Evolutionary conservation across 1,140 invertebrate species (phyloP).

Genomic region (Hestina assimilis): DNA sequence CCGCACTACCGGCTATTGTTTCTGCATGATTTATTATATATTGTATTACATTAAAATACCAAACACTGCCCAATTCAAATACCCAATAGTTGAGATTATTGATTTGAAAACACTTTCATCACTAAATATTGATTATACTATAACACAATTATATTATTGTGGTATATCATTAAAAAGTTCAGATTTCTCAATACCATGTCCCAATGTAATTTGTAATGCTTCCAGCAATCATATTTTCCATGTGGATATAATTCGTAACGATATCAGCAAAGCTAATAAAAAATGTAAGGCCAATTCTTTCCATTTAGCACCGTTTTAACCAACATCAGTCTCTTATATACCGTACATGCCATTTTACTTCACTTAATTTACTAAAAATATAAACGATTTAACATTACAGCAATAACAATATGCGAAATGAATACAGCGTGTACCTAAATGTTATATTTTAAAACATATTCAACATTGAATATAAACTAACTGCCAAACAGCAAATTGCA

Average conservation of each 20-base stretch:
- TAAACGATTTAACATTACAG: not conserved
- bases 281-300: conserved; percentile 9
- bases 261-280: not conserved
- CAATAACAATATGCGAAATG: conserved; percentile 6
- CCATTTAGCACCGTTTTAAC: conserved; percentile 18
- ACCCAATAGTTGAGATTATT: too few species aligned
- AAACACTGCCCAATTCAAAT: too few species aligned
- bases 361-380: not conserved
- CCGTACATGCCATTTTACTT: not conserved
- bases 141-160: too few species aligned
- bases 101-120: too few species aligned
- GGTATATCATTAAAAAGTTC: too few species aligned
- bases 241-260: not conserved
- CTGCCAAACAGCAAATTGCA: conserved; percentile 17
- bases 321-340: conserved; percentile 18
- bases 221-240: not conserved
- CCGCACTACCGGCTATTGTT: too few species aligned
- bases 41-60: too few species aligned
- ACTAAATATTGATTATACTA: too few species aligned
- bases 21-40: too few species aligned
- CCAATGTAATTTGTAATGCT: not conserved
- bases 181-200: too few species aligned
- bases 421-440: conserved; percentile 1
- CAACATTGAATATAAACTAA: conserved; percentile 21
- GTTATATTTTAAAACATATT: conserved; percentile 15